These are phyloP conservation scores for Halcyon leucocephala DNA, from an alignment of 2,797 vertebrate species.

Conservation along the genomic window DNA sequence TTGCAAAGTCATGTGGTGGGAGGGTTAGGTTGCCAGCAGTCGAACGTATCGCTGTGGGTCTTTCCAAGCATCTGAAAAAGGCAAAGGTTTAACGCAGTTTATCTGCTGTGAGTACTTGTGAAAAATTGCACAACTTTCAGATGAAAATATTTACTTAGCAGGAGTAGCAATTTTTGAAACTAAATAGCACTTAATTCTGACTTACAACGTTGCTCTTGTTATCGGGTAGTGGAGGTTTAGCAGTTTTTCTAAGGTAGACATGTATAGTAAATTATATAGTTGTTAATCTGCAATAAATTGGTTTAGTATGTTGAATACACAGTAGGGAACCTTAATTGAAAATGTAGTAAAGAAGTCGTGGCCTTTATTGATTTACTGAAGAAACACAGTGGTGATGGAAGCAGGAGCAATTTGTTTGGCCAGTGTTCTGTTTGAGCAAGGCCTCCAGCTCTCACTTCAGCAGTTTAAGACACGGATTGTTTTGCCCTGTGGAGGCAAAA, in stretches of 20 bases:
- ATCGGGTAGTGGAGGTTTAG: background rate
- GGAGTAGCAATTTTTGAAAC: background rate
- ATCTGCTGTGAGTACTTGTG: background rate
- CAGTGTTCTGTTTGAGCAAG: background rate
- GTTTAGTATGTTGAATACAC: constrained; percentile 49
- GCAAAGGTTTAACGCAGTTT: background rate
- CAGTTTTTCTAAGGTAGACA: background rate
- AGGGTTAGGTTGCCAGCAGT: background rate
- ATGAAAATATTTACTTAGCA: constrained; percentile 32
- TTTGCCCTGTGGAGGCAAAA: background rate
- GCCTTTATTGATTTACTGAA: constrained; percentile 42
- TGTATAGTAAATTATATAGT: background rate
- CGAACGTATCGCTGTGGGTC: background rate
- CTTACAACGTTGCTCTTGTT: background rate
- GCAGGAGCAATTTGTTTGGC: background rate
- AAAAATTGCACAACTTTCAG: background rate
- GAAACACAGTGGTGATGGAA: background rate
- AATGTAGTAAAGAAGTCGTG: constrained; percentile 40
- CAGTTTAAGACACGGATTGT: background rate
- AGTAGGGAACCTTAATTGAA: constrained; percentile 48
- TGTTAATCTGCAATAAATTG: constrained; percentile 48
- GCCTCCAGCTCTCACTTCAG: background rate
- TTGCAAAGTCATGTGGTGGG: background rate
- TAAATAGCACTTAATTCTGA: background rate
- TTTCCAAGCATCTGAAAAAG: constrained; percentile 8